Conservation (phyloP, 2,888 invertebrate species). For the Dolichopus griseipennis region DNA sequence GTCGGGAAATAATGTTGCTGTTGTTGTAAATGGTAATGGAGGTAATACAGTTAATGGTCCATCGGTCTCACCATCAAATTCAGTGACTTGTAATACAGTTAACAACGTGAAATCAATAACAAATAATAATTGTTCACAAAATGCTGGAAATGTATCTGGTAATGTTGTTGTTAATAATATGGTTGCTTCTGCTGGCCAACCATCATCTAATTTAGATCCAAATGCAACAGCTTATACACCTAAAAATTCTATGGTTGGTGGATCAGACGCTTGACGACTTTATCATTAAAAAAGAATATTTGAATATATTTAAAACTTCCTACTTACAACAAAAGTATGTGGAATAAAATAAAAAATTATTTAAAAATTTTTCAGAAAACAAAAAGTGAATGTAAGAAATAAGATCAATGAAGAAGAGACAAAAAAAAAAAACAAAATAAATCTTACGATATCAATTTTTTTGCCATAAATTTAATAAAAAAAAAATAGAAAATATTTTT, state of each 20-base stretch:
- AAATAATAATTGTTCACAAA: not conserved
- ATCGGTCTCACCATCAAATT: constrained; percentile 20
- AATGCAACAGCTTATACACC: constrained; percentile 89
- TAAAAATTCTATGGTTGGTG: constrained; percentile 45
- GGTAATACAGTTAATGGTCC: constrained; percentile 17
- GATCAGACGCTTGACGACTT: constrained; percentile 30
- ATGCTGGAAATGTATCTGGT: not conserved
- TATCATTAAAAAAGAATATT: not conserved
- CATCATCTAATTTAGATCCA: constrained; percentile 62
- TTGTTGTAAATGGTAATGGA: constrained; percentile 12
- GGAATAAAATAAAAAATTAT: not conserved
- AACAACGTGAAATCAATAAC: not conserved
- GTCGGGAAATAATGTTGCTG: constrained; percentile 27
- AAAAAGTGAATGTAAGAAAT: not conserved
- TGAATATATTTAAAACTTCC: not conserved
- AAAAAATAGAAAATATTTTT: not conserved
- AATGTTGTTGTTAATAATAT: not conserved
- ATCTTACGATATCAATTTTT: not conserved
- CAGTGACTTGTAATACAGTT: constrained; percentile 23
- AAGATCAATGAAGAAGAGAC: not conserved
- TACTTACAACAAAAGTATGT: not conserved
- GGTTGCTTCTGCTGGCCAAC: constrained; percentile 22
- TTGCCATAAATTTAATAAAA: not conserved
- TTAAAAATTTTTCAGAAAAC: not conserved
- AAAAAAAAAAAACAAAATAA: not conserved